These are phyloP conservation scores for Phyllostomus hastatus DNA, from an alignment of 2,113 vertebrate species.

Conservation along the genomic window DNA sequence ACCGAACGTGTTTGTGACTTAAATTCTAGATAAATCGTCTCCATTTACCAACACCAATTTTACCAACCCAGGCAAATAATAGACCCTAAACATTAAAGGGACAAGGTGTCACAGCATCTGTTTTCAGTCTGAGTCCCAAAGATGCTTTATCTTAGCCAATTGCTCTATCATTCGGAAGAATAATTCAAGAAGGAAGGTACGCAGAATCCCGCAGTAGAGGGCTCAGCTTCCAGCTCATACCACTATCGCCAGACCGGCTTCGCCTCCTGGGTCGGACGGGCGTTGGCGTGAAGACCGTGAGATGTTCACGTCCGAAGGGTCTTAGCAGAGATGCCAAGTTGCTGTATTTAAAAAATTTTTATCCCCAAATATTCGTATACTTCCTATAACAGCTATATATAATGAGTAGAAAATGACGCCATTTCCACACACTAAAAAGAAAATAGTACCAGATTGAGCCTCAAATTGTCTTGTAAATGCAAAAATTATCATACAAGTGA, in stretches of 20 bases:
- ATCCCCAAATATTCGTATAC: not conserved
- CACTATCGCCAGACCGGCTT: not conserved
- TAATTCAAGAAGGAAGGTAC: not conserved
- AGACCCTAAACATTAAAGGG: constrained; percentile 6
- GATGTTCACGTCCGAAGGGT: not conserved
- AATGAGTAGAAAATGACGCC: constrained; percentile 35
- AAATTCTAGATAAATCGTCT: constrained; percentile 61
- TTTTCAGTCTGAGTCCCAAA: not conserved
- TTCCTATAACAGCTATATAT: constrained; percentile 6
- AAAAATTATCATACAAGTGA: constrained; percentile 53
- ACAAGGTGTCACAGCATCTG: constrained; percentile 32
- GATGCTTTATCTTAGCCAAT: not conserved
- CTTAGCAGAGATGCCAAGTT: not conserved
- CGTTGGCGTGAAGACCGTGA: not conserved
- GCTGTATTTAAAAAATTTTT: not conserved
- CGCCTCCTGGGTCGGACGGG: not conserved
- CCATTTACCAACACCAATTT: constrained; percentile 42
- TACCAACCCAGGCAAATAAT: constrained; percentile 33
- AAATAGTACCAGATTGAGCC: constrained; percentile 38
- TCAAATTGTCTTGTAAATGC: constrained; percentile 49
- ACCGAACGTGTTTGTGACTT: constrained; percentile 57
- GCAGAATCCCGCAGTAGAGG: not conserved
- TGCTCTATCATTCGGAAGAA: not conserved
- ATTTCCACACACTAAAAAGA: constrained; percentile 20
- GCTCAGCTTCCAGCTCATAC: not conserved